Evolutionary conservation across 2,888 invertebrate species (phyloP), one percentile per base, ranked within the genome.

Genomic region (Acholoe squamosa): DNA sequence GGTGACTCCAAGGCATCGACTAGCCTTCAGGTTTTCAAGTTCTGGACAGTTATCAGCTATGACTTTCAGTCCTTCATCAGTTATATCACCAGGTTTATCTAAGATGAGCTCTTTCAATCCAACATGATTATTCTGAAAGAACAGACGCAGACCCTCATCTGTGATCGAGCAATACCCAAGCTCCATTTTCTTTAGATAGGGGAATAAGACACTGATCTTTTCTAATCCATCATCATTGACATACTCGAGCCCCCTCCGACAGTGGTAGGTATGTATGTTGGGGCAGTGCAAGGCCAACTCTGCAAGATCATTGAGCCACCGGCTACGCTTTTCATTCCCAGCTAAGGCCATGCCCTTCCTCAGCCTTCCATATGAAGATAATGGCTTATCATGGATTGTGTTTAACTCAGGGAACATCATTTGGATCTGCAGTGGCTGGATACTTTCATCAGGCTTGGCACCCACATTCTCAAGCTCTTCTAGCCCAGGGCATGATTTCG

Each of bases 191-290:
- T 43, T 86, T 19, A 92, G 89, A 31, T 91, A 76, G 19, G 92
- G 92, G 71, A 92, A 92, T 51, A 91, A 71, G 12, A 89, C 89
- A 3, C 91, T 71, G 12, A 92, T 34, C 19, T 90, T 76, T 25
- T 90, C 92, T 10, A 92, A 34, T 5, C 91, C 91, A 71, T 92
- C 91, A 84, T 92, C 92, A 51, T 92, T 92, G 56, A 92, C 52
- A 76, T 92, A 92, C n/a, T 90, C 89, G 28, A 90, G 51, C 14
- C 92, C 91, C 31, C 92, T 89, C 7, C 71, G 51, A 71, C 92
- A 92, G 14, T 56, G 71, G 33, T 92, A 92, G 16, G 76, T 80
- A 28, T 91, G 91, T 12, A 92, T 89, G 43, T 92, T 86, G n/a
- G 91, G 91, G 52, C 92, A 92, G 61, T 67, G 77, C 71, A 89